These are phyloP conservation scores for Syngnathus acus DNA, from an alignment of 2,797 vertebrate species.

Conservation along the genomic window DNA sequence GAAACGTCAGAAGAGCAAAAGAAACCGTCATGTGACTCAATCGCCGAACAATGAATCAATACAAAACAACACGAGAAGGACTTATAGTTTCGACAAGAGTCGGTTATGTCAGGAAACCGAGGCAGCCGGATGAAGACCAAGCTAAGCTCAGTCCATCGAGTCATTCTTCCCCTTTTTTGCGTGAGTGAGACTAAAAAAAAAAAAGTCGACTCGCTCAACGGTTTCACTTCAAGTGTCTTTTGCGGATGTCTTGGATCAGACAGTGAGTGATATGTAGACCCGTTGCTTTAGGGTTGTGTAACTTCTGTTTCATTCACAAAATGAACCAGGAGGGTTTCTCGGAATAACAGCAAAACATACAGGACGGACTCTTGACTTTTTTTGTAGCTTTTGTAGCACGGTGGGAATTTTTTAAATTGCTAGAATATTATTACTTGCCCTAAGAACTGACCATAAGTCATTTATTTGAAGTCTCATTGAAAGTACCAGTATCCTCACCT, in stretches of 20 bases:
- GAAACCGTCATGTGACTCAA: slow-evolving; percentile 18
- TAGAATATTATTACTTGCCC: neutral
- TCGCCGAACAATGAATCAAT: slow-evolving; percentile 27
- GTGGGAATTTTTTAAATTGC: too few relatives aligned
- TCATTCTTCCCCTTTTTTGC: slow-evolving; percentile 68
- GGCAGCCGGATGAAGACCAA: slow-evolving; percentile 56
- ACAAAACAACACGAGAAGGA: slow-evolving; percentile 39
- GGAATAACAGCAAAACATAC: neutral
- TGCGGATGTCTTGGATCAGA: slow-evolving; percentile 31
- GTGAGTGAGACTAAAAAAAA: slow-evolving; percentile 39
- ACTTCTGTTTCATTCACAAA: slow-evolving; percentile 22
- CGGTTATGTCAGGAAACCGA: slow-evolving; percentile 74
- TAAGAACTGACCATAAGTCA: neutral
- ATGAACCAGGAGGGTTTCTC: neutral
- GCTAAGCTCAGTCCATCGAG: slow-evolving; percentile 68
- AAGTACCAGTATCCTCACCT: slow-evolving; percentile 46
- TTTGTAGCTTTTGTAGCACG: neutral
- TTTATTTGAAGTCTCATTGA: neutral
- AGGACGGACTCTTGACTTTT: neutral
- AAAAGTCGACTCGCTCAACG: slow-evolving; percentile 44
- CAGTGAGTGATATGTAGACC: neutral
- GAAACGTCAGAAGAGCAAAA: slow-evolving; percentile 16
- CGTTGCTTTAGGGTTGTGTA: slow-evolving; percentile 18
- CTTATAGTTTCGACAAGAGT: slow-evolving; percentile 35
- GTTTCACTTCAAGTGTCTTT: slow-evolving; percentile 59